Conservation (phyloP, 2,797 vertebrate genomes). For the Artibeus jamaicensis region DNA sequence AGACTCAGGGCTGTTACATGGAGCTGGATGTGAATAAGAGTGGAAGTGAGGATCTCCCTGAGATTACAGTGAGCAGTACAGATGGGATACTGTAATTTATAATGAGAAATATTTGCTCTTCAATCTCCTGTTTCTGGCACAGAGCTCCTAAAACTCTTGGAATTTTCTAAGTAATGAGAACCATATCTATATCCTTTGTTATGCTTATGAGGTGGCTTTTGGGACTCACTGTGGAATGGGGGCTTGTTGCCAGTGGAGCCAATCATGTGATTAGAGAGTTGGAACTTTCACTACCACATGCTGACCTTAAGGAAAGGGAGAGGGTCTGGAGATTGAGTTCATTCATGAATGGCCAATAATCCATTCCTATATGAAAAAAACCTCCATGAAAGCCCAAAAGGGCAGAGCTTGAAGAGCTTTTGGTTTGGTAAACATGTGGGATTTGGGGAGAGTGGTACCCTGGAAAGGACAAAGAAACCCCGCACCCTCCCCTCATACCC, state of each 20-base stretch:
- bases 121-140: background rate
- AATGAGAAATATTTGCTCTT: background rate
- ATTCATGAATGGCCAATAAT: background rate
- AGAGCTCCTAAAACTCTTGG: background rate
- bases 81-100: background rate
- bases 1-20: background rate
- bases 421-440: no score
- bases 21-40: background rate
- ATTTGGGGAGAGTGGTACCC: no score
- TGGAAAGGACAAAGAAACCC: no score
- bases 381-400: background rate
- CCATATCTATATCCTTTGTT: background rate
- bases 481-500: no score
- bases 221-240: background rate
- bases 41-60: background rate
- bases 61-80: background rate
- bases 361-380: background rate
- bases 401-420: no score
- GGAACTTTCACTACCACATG: no score
- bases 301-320: no score
- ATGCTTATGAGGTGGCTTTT: background rate
- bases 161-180: background rate
- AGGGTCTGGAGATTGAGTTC: background rate
- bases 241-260: background rate
- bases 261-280: no score